Conservation (phyloP, 2,888 invertebrate species). For the Keiferia lycopersicella region DNA sequence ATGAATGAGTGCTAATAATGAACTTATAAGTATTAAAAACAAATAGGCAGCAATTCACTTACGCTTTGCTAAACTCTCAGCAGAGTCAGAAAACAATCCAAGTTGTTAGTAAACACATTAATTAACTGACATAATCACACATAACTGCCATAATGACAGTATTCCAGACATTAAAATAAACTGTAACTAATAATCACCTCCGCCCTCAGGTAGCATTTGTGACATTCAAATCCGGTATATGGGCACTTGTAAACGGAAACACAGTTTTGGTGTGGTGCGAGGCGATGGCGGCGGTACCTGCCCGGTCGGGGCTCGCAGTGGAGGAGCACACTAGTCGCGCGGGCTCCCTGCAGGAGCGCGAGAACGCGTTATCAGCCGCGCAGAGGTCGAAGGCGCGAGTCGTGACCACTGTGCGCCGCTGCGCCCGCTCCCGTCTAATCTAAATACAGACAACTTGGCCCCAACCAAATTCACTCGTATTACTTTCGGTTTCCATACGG, state of each 20-base stretch:
- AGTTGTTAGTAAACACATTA: conserved; percentile 3
- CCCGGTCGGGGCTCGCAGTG: background rate
- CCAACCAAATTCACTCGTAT: conserved; percentile 78
- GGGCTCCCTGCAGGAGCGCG: conserved; percentile 33
- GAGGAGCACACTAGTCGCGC: conserved; percentile 18
- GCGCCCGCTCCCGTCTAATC: conserved; percentile 64
- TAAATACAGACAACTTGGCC: conserved; percentile 78
- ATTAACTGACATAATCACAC: background rate
- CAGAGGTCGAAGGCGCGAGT: conserved; percentile 37
- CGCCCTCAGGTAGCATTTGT: conserved; percentile 75
- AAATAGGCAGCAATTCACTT: background rate
- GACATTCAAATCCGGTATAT: conserved; percentile 67
- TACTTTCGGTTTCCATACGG: conserved; percentile 78
- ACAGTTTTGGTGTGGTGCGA: conserved; percentile 46
- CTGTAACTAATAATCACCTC: conserved; percentile 62
- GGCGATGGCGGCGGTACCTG: conserved; percentile 31
- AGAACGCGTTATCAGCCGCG: conserved; percentile 39
- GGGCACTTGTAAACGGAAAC: conserved; percentile 42
- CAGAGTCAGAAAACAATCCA: conserved; percentile 9
- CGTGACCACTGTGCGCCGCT: conserved; percentile 40
- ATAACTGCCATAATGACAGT: too few species aligned
- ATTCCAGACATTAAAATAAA: conserved; percentile 21
- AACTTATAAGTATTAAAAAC: too few species aligned
- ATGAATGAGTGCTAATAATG: too few species aligned
- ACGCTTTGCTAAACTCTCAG: background rate